Evolutionary conservation across 2,113 vertebrate genomes (phyloP), one percentile per base, ranked within the genome.

Genomic region (Asarcornis scutulata): DNA sequence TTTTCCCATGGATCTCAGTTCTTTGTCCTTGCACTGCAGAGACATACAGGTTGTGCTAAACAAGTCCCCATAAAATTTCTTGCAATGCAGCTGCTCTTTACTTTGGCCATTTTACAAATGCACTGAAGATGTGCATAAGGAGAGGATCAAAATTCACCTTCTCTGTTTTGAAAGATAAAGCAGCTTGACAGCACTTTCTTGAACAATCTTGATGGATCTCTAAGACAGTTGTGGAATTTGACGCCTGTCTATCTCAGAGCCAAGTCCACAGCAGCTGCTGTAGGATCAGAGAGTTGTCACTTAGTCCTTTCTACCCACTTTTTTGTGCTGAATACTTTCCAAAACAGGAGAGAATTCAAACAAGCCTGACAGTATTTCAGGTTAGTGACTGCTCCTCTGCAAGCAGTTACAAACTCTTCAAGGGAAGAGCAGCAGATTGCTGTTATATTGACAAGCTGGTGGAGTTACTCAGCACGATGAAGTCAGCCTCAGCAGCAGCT

Each of bases 181-280:
- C 27, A 46, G 11, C 20, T 67, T 77, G 83, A 56, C 34, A 76
- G 66, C 69, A 44, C 11, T 76, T 56, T 20, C 50, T 68, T 68
- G 64, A 48, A 56, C 83, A 44, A 73, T 60, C 71, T 62, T 93
- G 71, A 15, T 66, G 90, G 36, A 46, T 88, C 64, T 62, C 50
- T 83, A 58, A 73, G 71, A 5, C 27, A 69, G 55, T 27, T 1
- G 0, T 71, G 64, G 50, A 83, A 50, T 88, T 72, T 83, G 86
- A 72, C 63, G 60, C 40, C 73, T 89, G 48, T 40, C 42, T 90
- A 48, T 58, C 59, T 58, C 64, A 56, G 40, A 93, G 79, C 79
- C 90, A 93, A 89, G 56, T 72, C 11, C 52, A 78, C 60, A 90
- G 83, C 72, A 94, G 56, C 88, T 81, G 58, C 34, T 86, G 38